Base-by-base conservation (phyloP, 2,888 invertebrate species). In the Eupithecia inturbata region DNA sequence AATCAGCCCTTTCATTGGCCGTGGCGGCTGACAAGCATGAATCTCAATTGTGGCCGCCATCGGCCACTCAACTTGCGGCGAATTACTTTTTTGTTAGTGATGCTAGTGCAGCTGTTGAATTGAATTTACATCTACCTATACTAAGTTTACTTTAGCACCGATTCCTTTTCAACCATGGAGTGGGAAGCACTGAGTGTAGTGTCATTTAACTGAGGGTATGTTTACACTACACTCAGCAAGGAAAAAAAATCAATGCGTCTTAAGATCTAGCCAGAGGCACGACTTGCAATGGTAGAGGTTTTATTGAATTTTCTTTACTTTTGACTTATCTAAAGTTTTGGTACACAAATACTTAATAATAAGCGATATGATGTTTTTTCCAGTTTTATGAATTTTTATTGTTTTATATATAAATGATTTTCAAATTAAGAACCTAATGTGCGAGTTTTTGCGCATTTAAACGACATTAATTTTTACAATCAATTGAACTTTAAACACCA, bases 41-140 rank as follows among this genome's bases (percentile, higher is more conserved):
- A 88, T 88, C 89, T 89, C 89, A 89, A 89, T 89, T 89, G 84
- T 74, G 72, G 69, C 36, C 70, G 39, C 10, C n/a, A 73, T 72
- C 73, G 80, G 78, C 67, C 82, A 78, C 77, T 82, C 80, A 81
- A 82, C 82, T 79, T 77, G 68, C 62, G 69, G 75, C 74, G 53
- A 72, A 78, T 76, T 60, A 72, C 68, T 69, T 74, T 78, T 76
- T 78, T 72, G 22, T 69, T 57, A 57, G 57, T 57, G 22, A 14
- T 26, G 57, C 57, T 12, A 57, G 57, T 26, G 57, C 57, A 26
- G 26, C 26, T 53, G 22, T 53, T 22, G n/a, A 53, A 53, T 53
- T 53, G 9, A 3, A 6, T 28, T n/a, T 49, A n/a, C 9, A 53
- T 22, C 3, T 9, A 22, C 3, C 3, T 22, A 22, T 53, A 22